Evolutionary conservation across 2,113 vertebrate species (phyloP), one percentile per base, ranked within the genome.

Genomic region (Festucalex cinctus): DNA sequence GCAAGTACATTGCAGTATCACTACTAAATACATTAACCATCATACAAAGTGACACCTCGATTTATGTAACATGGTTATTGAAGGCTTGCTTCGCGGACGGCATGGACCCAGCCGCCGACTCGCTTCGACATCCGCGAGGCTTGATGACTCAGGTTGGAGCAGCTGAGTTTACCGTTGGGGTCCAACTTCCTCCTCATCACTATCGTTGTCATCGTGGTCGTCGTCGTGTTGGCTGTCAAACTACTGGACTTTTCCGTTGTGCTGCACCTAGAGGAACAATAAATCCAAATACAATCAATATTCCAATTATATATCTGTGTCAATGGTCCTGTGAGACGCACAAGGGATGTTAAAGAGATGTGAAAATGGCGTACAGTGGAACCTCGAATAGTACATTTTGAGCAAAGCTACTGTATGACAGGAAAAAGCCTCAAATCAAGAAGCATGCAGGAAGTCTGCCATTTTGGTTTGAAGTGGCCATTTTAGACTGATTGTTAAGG

Each of bases 151-250:
- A 89, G 71, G 51, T 86, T 87, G n/a, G 89, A 86, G 59, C 83
- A 49, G 70, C 89, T 77, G 17, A 90, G 80, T 85, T 88, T 90
- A 44, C 84, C 87, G 14, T 59, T 75, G 39, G 89, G 86, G 64
- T 90, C 89, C 77, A 90, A 62, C 64, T 81, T 89, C 66, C 89
- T 85, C 75, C 86, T 86, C 75, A 89, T 20, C 43, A 46, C 16
- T 17, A 46, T 17, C 14, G 43, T 46, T 5, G 43, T 41, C 39
- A 41, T 17, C 6, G 43, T 46, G 1, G 43, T 46, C 0, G 41
- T 46, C 0, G 41, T 41, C 28, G 5, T 9, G 0, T 4, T 26
- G 51, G 22, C 14, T 32, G 54, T 32, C 54, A 16, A 57, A 57
- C 74, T 66, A 39, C 84, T 83, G 36, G 56, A 66, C 66, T 1